Evolutionary conservation across 2,888 invertebrate species (phyloP).

Genomic region (Lutraria lutraria): DNA sequence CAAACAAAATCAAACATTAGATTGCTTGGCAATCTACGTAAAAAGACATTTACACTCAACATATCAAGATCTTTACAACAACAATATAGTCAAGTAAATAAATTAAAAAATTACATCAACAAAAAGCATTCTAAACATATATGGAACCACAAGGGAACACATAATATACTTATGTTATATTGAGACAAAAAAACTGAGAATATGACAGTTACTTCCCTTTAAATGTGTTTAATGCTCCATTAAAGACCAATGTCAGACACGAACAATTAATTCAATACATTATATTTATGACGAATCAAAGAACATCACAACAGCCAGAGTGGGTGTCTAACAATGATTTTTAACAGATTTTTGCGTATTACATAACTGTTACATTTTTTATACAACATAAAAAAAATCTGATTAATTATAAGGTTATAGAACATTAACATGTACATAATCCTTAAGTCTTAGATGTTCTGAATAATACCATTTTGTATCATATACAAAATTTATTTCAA

Average conservation of each 20-base stretch:
- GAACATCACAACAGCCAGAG: no score
- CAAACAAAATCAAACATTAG: neutral
- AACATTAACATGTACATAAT: neutral
- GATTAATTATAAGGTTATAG: no score
- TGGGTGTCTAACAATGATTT: no score
- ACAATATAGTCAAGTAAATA: neutral
- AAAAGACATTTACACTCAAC: neutral
- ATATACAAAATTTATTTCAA: neutral
- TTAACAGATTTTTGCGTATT: no score
- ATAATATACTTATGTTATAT: neutral
- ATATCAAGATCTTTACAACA: neutral
- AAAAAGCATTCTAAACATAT: neutral
- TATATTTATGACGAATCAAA: no score
- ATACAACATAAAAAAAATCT: no score
- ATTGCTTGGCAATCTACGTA: neutral
- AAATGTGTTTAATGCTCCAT: neutral
- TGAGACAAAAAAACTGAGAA: neutral
- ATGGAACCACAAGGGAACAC: neutral
- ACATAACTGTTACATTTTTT: no score
- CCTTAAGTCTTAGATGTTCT: neutral
- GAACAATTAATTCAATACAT: no score
- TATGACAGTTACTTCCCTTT: conserved; percentile 5
- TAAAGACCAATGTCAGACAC: neutral
- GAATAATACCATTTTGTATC: neutral
- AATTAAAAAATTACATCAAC: conserved; percentile 9